Conservation (phyloP, 2,113 vertebrate genomes). For the Rafetus swinhoei region DNA sequence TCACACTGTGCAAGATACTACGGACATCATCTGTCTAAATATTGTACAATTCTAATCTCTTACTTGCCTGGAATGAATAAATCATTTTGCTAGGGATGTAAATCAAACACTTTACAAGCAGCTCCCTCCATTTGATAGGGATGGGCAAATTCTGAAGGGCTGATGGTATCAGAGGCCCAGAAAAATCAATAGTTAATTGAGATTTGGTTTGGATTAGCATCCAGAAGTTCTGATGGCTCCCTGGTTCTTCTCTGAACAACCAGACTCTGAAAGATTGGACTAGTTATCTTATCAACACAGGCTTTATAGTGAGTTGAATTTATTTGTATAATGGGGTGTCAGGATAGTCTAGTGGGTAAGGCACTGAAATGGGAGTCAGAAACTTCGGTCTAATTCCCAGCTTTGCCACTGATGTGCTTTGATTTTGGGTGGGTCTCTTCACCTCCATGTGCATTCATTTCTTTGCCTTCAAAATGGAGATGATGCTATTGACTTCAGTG, state of each 20-base stretch:
- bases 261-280: not conserved
- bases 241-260: not conserved
- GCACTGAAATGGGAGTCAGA: not conserved
- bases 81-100: not conserved
- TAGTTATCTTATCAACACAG: not conserved
- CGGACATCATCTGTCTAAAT: fast-evolving
- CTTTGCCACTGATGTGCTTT: not conserved
- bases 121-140: not conserved
- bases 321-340: not conserved
- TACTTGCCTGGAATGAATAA: not conserved
- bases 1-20: not conserved
- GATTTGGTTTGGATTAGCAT: not conserved
- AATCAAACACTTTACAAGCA: not conserved
- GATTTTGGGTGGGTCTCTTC: not conserved
- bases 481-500: not conserved
- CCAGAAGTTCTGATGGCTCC: not conserved
- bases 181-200: not conserved
- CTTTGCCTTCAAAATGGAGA: not conserved
- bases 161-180: not conserved
- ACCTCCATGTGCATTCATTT: fast-evolving
- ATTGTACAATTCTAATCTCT: fast-evolving
- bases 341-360: not conserved
- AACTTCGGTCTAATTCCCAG: not conserved
- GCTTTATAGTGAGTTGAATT: not conserved
- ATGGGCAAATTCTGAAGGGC: fast-evolving